Evolutionary conservation across 2,888 invertebrate genomes (phyloP).

Genomic region (Tenthredo scrophulariae): DNA sequence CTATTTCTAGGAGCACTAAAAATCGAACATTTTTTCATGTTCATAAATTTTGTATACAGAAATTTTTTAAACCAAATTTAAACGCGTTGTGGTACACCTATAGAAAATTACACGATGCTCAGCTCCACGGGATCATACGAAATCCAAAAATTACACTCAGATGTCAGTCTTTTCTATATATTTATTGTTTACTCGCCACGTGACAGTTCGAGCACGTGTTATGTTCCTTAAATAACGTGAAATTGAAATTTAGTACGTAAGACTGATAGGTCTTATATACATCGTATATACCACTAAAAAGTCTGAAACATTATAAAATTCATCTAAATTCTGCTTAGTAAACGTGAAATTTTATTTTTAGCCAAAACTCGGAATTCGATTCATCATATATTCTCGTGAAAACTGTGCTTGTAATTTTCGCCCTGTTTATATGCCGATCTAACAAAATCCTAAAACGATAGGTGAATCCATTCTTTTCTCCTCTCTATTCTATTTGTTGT

Average conservation of each 20-base stretch:
- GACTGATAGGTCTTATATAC: not conserved
- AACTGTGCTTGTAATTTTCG: not conserved
- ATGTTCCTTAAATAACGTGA: slow-evolving; percentile 1
- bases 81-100: not conserved
- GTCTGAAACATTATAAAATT: not conserved
- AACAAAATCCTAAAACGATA: not conserved
- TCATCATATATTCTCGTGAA: not conserved
- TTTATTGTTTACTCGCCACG: slow-evolving; percentile 18
- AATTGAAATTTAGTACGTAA: not conserved
- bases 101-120: not conserved
- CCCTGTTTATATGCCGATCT: not conserved
- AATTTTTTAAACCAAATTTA: not conserved
- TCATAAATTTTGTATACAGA: not conserved
- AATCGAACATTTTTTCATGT: not conserved
- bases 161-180: not conserved
- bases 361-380: not conserved
- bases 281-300: not conserved
- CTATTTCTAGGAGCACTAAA: not conserved
- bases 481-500: not conserved
- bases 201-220: slow-evolving; percentile 44
- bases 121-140: not conserved
- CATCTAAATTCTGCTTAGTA: not conserved
- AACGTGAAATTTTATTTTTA: slow-evolving; percentile 15
- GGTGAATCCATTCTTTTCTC: not conserved
- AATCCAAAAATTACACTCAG: not conserved